Base-by-base conservation (phyloP, 2,113 vertebrate genomes). In the Poeciliopsis retropinna region DNA sequence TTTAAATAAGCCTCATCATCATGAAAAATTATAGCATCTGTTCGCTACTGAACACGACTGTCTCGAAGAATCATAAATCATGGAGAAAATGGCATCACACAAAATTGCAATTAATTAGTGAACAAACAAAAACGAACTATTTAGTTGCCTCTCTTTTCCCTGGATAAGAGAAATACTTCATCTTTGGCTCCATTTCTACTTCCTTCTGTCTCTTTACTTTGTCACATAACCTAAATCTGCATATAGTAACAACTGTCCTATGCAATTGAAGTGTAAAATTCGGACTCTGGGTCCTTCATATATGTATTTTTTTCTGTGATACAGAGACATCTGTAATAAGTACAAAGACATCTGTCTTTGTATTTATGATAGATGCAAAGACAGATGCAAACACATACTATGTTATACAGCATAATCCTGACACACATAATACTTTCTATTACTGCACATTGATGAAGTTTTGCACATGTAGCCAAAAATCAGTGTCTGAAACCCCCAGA, bases 1-100 rank as follows among this genome's bases (percentile, higher is more conserved):
- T 84, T 80, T 72, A 86, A 81, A 88, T 77, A 47, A 87, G 75
- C 74, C 67, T 87, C 73, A 84, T 89, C 80, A 81, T 76, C 67
- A 80, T 76, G 72, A 82, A 78, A 80, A 79, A 80, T 83, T 76
- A 80, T n/a, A 74, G 81, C 80, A 88, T 85, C 83, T 85, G 87
- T 84, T 84, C 29, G 31, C 82, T 74, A 72, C 66, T 78, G 70
- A 76, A 67, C 76, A 70, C 9, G 79, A 75, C 67, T 75, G 54
- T 54, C n/a, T 64, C 29, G 32, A 78, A 71, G 34, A 72, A 80
- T 60, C 44, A 86, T 78, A 81, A 86, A 89, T 87, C 73, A 72
- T 28, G 44, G 72, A 70, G 19, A 60, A 65, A 80, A 77, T 27
- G 57, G 19, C 34, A 51, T 68, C 61, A 54, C 17, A 25, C 78